A percentile compares a stretch with the other conserved stretches of the same genome.
Evolutionary conservation across 2,797 vertebrate genomes (phyloP).

Genomic region (Pseudochaenichthys georgianus): DNA sequence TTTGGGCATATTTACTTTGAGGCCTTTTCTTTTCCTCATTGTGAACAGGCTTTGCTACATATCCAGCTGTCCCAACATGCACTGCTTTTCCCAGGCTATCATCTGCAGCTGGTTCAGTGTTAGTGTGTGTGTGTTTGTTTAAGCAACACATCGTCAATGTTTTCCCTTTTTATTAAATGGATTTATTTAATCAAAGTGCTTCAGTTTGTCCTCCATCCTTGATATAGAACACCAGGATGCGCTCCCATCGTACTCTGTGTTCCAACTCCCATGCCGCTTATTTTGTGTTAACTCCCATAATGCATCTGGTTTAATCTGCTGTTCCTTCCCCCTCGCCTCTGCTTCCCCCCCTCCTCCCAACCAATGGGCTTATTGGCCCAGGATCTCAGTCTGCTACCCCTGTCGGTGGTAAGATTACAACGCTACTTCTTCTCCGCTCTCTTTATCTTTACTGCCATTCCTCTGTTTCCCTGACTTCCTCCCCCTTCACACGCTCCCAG

Average conservation of each 20-base stretch:
- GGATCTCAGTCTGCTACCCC: slow-evolving; percentile 99
- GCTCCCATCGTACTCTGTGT: slow-evolving; percentile 76
- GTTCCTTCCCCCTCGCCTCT: slow-evolving; percentile 86
- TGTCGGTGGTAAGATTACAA: slow-evolving; percentile 95
- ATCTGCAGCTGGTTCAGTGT: slow-evolving; percentile 64
- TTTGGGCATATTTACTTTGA: slow-evolving; percentile 53
- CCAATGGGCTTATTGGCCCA: slow-evolving; percentile 91
- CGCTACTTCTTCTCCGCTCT: slow-evolving; percentile 80
- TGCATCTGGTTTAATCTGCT: slow-evolving; percentile 93
- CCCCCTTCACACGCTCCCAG: slow-evolving; percentile 56
- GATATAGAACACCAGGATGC: slow-evolving; percentile 57
- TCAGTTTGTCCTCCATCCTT: slow-evolving; percentile 70
- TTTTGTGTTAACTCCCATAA: slow-evolving; percentile 83
- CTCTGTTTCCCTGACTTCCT: slow-evolving; percentile 71
- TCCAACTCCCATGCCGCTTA: slow-evolving; percentile 86
- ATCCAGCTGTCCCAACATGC: slow-evolving; percentile 72
- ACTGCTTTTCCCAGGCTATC: slow-evolving; percentile 69
- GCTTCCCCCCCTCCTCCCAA: slow-evolving; percentile 78
- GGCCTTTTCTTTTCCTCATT: slow-evolving; percentile 60
- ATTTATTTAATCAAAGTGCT: slow-evolving; percentile 49
- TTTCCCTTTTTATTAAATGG: slow-evolving; percentile 46
- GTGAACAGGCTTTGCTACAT: slow-evolving; percentile 61
- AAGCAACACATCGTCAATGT: slow-evolving; percentile 39
- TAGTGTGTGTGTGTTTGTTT: slow-evolving; percentile 53
- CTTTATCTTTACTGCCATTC: slow-evolving; percentile 72